Evolutionary conservation across 2,113 vertebrate species (phyloP).

Genomic region (Vicugna pacos): DNA sequence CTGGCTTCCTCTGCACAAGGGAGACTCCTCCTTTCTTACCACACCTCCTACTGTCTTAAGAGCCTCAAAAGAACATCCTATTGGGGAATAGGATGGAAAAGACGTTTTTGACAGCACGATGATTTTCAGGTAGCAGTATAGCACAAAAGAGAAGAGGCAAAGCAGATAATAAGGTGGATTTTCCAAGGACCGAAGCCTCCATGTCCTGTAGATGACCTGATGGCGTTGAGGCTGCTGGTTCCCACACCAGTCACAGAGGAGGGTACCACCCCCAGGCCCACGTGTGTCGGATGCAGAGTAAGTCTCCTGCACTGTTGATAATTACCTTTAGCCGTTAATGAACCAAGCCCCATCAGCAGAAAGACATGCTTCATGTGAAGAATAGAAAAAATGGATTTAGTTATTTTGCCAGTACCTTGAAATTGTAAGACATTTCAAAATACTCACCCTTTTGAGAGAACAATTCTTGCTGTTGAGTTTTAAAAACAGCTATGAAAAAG

Average conservation of each 20-base stretch:
- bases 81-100: constrained; percentile 76
- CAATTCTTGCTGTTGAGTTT: background rate
- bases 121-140: constrained; percentile 78
- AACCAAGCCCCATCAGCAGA: background rate
- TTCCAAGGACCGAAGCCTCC: constrained; percentile 71
- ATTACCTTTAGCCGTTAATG: background rate
- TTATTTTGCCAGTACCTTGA: constrained; percentile 33
- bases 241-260: constrained; percentile 29
- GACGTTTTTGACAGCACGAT: constrained; percentile 79
- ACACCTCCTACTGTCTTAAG: constrained; percentile 73
- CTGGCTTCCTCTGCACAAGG: constrained; percentile 75
- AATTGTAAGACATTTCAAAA: constrained; percentile 38
- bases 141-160: constrained; percentile 56
- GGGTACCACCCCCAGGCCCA: background rate
- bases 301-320: background rate
- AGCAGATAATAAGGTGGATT: constrained; percentile 68
- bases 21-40: constrained; percentile 72
- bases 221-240: background rate
- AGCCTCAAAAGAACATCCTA: constrained; percentile 70
- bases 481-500: background rate
- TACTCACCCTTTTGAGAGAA: constrained; percentile 18
- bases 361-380: background rate
- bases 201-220: constrained; percentile 69
- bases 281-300: constrained; percentile 3
- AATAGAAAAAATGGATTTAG: constrained; percentile 20